Conservation (phyloP, 2,113 vertebrate genomes). For the Mobula birostris region DNA sequence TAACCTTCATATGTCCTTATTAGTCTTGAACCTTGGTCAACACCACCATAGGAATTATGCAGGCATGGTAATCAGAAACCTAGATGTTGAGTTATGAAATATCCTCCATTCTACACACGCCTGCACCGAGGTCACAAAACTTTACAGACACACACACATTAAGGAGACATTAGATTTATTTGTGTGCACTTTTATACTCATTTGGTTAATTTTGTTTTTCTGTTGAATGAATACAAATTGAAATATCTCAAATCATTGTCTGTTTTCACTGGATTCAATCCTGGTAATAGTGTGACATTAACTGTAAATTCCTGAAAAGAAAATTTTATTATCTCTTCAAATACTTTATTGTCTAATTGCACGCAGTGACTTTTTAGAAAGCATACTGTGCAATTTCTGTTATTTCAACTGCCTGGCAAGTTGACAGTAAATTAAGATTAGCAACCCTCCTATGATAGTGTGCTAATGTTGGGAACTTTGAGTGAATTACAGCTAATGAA, state of each 20-base stretch:
- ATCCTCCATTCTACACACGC: neutral
- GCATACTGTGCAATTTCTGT: neutral
- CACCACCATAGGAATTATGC: neutral
- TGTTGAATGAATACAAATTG: neutral
- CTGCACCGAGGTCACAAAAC: neutral
- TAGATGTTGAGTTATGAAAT: constrained; percentile 4
- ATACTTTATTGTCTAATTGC: neutral
- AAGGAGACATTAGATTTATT: neutral
- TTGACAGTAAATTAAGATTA: neutral
- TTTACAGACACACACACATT: neutral
- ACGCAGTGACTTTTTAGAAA: neutral
- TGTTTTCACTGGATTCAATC: neutral
- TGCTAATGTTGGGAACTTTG: neutral
- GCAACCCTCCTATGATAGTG: neutral
- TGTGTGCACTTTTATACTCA: neutral
- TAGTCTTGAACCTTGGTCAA: constrained; percentile 2
- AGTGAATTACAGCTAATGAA: neutral
- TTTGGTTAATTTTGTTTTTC: neutral
- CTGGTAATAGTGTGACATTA: neutral
- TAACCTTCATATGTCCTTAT: constrained; percentile 27
- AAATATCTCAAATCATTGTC: neutral
- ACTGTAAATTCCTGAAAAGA: neutral
- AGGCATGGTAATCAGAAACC: neutral
- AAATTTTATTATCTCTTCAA: neutral
- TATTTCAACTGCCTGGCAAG: neutral